Evolutionary conservation across 2,888 invertebrate genomes (phyloP).

Genomic region (Orthonychiurus folsomi): DNA sequence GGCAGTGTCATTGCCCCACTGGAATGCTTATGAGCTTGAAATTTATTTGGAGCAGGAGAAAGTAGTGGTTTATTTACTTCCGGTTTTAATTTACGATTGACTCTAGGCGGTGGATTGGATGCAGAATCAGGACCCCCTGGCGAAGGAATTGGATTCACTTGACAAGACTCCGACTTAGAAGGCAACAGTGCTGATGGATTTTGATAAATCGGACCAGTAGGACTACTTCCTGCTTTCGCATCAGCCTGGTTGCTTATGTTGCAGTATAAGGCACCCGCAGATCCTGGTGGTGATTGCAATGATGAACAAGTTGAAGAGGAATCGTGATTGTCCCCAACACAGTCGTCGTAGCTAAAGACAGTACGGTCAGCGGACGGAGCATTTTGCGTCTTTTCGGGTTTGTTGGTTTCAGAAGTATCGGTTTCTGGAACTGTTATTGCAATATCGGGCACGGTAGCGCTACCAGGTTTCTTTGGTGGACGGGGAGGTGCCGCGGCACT

Average conservation of each 20-base stretch:
- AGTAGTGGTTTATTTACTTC: constrained; percentile 11
- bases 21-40: background rate
- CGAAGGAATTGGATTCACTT: constrained; percentile 10
- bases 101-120: background rate
- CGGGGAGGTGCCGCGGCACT: constrained; percentile 29
- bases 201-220: constrained; percentile 17
- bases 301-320: constrained; percentile 35
- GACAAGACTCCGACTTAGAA: background rate
- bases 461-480: constrained; percentile 35
- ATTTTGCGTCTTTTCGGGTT: constrained; percentile 13
- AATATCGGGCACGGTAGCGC: constrained; percentile 10
- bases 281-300: constrained; percentile 36
- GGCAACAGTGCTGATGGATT: constrained; percentile 14
- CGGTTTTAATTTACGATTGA: constrained; percentile 10
- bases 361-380: constrained; percentile 13
- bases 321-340: constrained; percentile 30
- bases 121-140: constrained; percentile 3
- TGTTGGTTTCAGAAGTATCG: constrained; percentile 1
- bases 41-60: constrained; percentile 10
- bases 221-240: constrained; percentile 12
- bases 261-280: constrained; percentile 27
- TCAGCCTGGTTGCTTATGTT: constrained; percentile 14
- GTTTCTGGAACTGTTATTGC: background rate
- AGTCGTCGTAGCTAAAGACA: constrained; percentile 32
- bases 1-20: constrained; percentile 37